Percentiles rank a stretch among this genome's conserved stretches.
Evolutionary conservation across 2,888 invertebrate genomes (phyloP).

Genomic region (Orchesella flavescens): DNA sequence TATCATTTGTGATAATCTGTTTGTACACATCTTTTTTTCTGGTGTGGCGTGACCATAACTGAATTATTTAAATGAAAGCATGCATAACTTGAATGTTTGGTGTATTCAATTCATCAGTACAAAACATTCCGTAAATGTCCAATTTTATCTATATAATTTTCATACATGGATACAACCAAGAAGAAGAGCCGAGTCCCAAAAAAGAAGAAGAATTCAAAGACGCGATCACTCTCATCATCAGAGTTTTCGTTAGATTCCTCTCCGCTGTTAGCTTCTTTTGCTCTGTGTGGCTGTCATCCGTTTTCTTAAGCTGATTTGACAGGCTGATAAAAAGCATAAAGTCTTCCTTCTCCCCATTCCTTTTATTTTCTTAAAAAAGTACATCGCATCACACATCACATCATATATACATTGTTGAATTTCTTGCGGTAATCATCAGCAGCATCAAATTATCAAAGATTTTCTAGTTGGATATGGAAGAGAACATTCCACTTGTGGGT

Average conservation of each 20-base stretch:
- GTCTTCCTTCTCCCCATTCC: slow-evolving; percentile 40
- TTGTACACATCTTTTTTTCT: slow-evolving; percentile 36
- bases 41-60: slow-evolving; percentile 63
- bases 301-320: slow-evolving; percentile 64
- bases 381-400: background rate
- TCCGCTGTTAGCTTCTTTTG: slow-evolving; percentile 19
- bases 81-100: slow-evolving; percentile 18
- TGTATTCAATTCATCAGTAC: slow-evolving; percentile 49
- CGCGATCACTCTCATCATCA: too few species aligned
- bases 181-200: background rate
- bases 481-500: slow-evolving; percentile 56
- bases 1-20: slow-evolving; percentile 42
- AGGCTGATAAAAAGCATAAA: slow-evolving; percentile 65
- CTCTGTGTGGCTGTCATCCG: slow-evolving; percentile 64
- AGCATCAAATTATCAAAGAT: slow-evolving; percentile 48
- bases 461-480: slow-evolving; percentile 54
- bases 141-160: slow-evolving; percentile 61
- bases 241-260: slow-evolving; percentile 11
- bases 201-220: too few species aligned
- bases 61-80: slow-evolving; percentile 60
- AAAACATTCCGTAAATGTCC: slow-evolving; percentile 63
- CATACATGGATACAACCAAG: slow-evolving; percentile 12
- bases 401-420: slow-evolving; percentile 23
- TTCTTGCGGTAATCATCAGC: slow-evolving; percentile 44
- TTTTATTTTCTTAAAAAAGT: slow-evolving; percentile 15